These are phyloP conservation scores for Acronicta aceris DNA, from an alignment of 2,888 invertebrate genomes.

Conservation along the genomic window DNA sequence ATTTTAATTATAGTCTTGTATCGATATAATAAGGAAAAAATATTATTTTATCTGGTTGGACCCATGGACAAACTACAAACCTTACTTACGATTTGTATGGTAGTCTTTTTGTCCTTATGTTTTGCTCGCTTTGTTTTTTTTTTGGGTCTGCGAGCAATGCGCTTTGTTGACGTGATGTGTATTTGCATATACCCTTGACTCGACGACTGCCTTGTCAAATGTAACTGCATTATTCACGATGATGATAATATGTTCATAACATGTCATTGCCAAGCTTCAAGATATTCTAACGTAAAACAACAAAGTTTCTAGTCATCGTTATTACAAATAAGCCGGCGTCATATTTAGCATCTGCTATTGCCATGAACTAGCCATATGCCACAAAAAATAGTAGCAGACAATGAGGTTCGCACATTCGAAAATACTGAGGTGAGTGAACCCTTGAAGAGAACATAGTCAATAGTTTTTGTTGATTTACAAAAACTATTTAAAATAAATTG, in stretches of 20 bases:
- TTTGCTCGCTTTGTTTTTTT: constrained; percentile 63
- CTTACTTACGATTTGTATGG: constrained; percentile 57
- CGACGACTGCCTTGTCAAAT: constrained; percentile 72
- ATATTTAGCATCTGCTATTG: constrained; percentile 71
- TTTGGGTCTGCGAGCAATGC: constrained; percentile 71
- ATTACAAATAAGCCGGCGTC: constrained; percentile 47
- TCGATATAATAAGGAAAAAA: constrained; percentile 28
- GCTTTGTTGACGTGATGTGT: constrained; percentile 75
- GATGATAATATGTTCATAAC: constrained; percentile 57
- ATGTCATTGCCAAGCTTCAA: constrained; percentile 32
- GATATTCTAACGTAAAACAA: constrained; percentile 29
- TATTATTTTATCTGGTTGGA: constrained; percentile 20
- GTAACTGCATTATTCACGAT: constrained; percentile 68
- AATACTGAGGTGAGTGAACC: constrained; percentile 84
- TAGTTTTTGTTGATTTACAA: constrained; percentile 83
- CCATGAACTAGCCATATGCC: constrained; percentile 79
- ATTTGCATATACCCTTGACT: constrained; percentile 83
- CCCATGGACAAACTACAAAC: constrained; percentile 32
- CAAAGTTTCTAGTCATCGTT: constrained; percentile 24
- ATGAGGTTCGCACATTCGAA: constrained; percentile 86
- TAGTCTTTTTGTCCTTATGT: constrained; percentile 65
- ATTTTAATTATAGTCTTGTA: constrained; percentile 36
- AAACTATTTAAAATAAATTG: constrained; percentile 78
- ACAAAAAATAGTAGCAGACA: constrained; percentile 84
- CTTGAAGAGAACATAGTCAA: constrained; percentile 74